Evolutionary conservation across 2,888 invertebrate species (phyloP), one percentile per base, ranked within the genome.

Genomic region (Steinernema carpocapsae): DNA sequence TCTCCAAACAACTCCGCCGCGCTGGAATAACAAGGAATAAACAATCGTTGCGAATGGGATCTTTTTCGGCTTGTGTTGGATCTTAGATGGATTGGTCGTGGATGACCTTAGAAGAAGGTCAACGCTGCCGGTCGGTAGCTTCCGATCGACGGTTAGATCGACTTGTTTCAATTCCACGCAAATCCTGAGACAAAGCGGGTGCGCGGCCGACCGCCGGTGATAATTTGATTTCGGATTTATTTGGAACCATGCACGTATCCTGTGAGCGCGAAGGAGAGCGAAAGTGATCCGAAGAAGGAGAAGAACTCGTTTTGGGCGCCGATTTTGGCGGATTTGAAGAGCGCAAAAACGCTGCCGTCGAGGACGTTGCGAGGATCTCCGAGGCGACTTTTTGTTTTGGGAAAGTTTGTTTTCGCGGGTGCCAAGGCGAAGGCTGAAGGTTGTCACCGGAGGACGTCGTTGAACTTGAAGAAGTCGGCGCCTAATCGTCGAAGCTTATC

Each of bases 11-110:
- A 12, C 6, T 56, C 14, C 22, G 24, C 19, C 6, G 26, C 19
- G 19, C 48, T 32, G 29, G 29, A 64, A 64, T 64, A 64, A 64
- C 64, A 64, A 64, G 64, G 64, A 64, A 64, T 37, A 37, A 37
- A 37, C 37, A 37, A 32, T 32, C 32, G 32, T 17, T 17, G 24
- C 64, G 14, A 12, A 56, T 19, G 17, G 22, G 26, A 26, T 56
- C 48, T 48, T 48, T 22, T 56, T 56, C 56, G 10, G 48, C 37
- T 37, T 10, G 37, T 37, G 37, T 6, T 37, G 19, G 48, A 48
- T 48, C 14, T 3, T 3, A 19, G 19, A 48, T 48, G n/a, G 17
- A n/a, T 48, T 48, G 17, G 4, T 17, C 56, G 56, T 24, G 6
- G 12, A 48, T 48, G n/a, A 48, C 19, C 48, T 14, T 17, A 7